A percentile compares a stretch with the other conserved stretches of the same genome.
Conservation (phyloP, 1,140 invertebrate species). For the Bombus balteatus region DNA sequence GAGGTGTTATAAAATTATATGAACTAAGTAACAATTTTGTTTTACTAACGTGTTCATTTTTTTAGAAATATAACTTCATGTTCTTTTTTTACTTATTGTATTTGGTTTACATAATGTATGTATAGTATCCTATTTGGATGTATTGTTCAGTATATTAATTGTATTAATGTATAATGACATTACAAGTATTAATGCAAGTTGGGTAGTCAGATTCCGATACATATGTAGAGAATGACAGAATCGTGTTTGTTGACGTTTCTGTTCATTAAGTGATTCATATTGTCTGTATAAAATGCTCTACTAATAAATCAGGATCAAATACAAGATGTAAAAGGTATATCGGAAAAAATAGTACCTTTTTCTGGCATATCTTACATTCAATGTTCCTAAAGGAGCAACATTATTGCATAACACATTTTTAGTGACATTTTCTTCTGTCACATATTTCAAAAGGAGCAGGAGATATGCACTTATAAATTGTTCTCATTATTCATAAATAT, state of each 20-base stretch:
- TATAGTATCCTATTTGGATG: slow-evolving; percentile 50
- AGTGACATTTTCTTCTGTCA: slow-evolving; percentile 39
- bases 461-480: slow-evolving; percentile 33
- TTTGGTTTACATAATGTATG: slow-evolving; percentile 38
- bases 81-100: slow-evolving; percentile 45
- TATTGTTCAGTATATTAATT: slow-evolving; percentile 58
- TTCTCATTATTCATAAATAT: slow-evolving; percentile 47
- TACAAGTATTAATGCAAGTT: slow-evolving; percentile 58
- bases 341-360: slow-evolving; percentile 38
- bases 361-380: slow-evolving; percentile 47
- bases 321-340: slow-evolving; percentile 33
- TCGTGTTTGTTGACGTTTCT: slow-evolving; percentile 50
- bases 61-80: slow-evolving; percentile 34
- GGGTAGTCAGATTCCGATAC: slow-evolving; percentile 26
- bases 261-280: slow-evolving; percentile 49
- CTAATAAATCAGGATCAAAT: slow-evolving; percentile 41
- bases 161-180: slow-evolving; percentile 55
- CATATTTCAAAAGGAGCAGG: not conserved
- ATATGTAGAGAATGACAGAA: slow-evolving; percentile 49
- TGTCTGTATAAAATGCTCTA: slow-evolving; percentile 48
- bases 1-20: slow-evolving; percentile 22
- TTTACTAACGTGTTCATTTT: slow-evolving; percentile 32
- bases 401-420: slow-evolving; percentile 38
- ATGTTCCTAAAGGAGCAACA: slow-evolving; percentile 57
- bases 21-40: slow-evolving; percentile 21